Evolutionary conservation across 2,888 invertebrate species (phyloP).

Genomic region (Leptinotarsa tumamoca): DNA sequence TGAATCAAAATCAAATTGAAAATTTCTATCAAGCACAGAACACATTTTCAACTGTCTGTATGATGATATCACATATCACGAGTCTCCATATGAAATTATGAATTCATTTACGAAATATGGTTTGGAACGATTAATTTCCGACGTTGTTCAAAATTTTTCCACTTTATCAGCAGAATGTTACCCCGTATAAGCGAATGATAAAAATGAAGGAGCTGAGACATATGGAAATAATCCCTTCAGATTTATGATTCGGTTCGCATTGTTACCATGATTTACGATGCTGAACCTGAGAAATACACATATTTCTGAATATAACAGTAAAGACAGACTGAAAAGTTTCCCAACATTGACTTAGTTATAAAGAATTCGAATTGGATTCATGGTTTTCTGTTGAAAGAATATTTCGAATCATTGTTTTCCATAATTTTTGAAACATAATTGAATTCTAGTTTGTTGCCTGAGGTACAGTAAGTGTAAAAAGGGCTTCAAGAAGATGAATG

Average conservation of each 20-base stretch:
- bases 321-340: neutral
- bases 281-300: neutral
- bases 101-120: neutral
- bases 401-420: neutral
- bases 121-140: neutral
- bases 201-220: neutral
- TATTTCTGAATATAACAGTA: neutral
- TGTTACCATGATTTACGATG: neutral
- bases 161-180: neutral
- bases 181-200: neutral
- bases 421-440: too few relatives aligned
- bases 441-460: too few relatives aligned
- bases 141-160: neutral
- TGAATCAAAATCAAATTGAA: too few relatives aligned
- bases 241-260: conserved; percentile 1
- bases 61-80: too few relatives aligned
- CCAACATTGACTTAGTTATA: neutral
- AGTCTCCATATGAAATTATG: too few relatives aligned
- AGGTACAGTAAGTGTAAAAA: too few relatives aligned
- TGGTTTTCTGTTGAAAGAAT: neutral
- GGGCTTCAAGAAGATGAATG: too few relatives aligned
- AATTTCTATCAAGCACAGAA: too few relatives aligned
- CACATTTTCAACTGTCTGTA: too few relatives aligned
- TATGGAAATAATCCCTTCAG: neutral
- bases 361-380: neutral